These are phyloP conservation scores for Gadus macrocephalus DNA, from an alignment of 2,113 vertebrate genomes.

Conservation along the genomic window DNA sequence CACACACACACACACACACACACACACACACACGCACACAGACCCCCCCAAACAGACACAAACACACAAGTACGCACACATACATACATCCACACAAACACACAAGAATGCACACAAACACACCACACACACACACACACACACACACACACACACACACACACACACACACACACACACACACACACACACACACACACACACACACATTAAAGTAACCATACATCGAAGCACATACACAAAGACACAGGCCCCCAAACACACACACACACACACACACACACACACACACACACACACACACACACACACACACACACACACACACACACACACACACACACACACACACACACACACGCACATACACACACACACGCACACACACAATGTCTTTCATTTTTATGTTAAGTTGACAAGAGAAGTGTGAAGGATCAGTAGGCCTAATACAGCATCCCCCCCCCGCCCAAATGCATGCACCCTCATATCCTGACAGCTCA, in stretches of 20 bases:
- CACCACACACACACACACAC: constrained; percentile 2
- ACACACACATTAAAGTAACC: not conserved
- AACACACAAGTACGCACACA: constrained; percentile 7
- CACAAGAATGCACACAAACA: constrained; percentile 4
- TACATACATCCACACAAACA: constrained; percentile 17
- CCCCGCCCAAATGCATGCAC: constrained; percentile 46
- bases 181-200: constrained; percentile 16
- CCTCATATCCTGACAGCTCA: constrained; percentile 63
- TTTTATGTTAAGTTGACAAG: constrained; percentile 69
- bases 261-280: constrained; percentile 10
- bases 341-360: no score
- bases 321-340: not conserved
- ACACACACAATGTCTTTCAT: constrained; percentile 44
- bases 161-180: no score
- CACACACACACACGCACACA: constrained; percentile 14
- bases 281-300: constrained; percentile 6
- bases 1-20: constrained; percentile 3
- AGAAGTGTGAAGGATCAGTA: constrained; percentile 68
- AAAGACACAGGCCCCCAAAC: not conserved
- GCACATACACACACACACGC: no score
- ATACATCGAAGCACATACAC: not conserved
- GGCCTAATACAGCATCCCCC: constrained; percentile 55
- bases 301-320: constrained; percentile 13
- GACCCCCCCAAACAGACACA: constrained; percentile 3
- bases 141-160: no score